Evolutionary conservation across 92 coral and sea anemone genomes (phyloP).

Genomic region (Bergia sp.): DNA sequence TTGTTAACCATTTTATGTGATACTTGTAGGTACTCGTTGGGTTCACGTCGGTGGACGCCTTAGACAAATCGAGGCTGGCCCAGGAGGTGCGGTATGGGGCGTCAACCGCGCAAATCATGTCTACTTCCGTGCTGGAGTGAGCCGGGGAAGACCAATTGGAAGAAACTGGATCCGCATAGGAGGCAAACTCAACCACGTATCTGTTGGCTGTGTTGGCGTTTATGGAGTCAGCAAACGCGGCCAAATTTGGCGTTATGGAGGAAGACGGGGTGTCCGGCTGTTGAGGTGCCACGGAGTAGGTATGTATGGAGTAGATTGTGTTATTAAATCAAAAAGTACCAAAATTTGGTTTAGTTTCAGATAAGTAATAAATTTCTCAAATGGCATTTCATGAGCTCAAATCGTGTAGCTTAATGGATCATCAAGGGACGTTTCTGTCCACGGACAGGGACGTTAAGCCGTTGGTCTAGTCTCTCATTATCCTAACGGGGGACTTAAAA

Average conservation of each 20-base stretch:
- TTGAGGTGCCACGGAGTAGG: conserved; percentile 31
- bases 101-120: conserved; percentile 6
- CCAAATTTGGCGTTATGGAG: conserved; percentile 38
- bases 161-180: conserved; percentile 45
- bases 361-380: neutral
- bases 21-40: conserved; percentile 36
- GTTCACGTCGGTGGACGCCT: conserved; percentile 31
- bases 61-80: conserved; percentile 36
- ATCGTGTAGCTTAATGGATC: neutral
- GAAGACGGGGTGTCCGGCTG: conserved; percentile 22
- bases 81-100: conserved; percentile 40
- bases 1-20: too few species aligned
- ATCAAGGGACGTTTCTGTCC: too few species aligned
- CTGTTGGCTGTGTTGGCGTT: conserved; percentile 55
- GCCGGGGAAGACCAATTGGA: conserved; percentile 34
- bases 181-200: conserved; percentile 37
- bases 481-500: too few species aligned
- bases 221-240: conserved; percentile 35
- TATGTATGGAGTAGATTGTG: neutral
- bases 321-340: neutral
- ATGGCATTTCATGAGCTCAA: neutral
- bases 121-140: conserved; percentile 32
- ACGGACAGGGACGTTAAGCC: too few species aligned
- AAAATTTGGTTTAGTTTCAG: neutral
- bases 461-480: too few species aligned